These are phyloP conservation scores for Pyrgilauda ruficollis DNA, from an alignment of 2,113 vertebrate genomes.

Conservation along the genomic window DNA sequence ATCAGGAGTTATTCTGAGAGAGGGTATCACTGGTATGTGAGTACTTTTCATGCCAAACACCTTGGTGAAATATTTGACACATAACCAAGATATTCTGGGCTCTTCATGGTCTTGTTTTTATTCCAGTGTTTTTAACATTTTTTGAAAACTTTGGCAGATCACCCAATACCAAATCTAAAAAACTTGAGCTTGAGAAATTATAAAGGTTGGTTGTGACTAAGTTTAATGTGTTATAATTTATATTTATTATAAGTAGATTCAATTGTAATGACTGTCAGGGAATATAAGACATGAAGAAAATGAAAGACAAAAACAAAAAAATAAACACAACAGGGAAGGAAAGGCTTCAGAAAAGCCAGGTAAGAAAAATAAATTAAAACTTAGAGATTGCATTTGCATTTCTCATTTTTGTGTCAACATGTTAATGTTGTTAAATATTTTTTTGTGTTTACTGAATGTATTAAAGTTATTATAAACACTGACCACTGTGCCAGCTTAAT, in stretches of 20 bases:
- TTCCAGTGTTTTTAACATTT: conserved; percentile 85
- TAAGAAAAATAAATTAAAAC: neutral
- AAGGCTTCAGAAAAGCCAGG: neutral
- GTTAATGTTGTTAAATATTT: neutral
- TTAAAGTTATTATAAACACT: neutral
- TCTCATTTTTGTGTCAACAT: neutral
- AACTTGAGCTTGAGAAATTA: conserved; percentile 2
- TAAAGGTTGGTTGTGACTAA: neutral
- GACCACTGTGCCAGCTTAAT: neutral
- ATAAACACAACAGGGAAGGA: neutral
- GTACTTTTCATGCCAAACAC: neutral
- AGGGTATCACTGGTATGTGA: rapidly evolving
- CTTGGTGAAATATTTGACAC: neutral
- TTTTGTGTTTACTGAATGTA: neutral
- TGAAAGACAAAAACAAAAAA: neutral
- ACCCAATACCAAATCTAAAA: neutral
- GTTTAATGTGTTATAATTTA: neutral
- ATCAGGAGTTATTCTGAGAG: neutral
- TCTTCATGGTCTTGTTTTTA: conserved; percentile 72
- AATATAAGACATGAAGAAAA: neutral
- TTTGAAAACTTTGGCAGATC: conserved; percentile 48
- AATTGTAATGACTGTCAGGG: neutral
- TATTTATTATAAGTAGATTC: neutral
- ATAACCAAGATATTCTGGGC: conserved; percentile 4
- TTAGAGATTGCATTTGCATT: neutral